Percentiles rank a stretch among this genome's conserved stretches.
phyloP scores from a whole-genome alignment of 2,113 vertebrate genomes.

The Tylochromis polylepis region DNA sequence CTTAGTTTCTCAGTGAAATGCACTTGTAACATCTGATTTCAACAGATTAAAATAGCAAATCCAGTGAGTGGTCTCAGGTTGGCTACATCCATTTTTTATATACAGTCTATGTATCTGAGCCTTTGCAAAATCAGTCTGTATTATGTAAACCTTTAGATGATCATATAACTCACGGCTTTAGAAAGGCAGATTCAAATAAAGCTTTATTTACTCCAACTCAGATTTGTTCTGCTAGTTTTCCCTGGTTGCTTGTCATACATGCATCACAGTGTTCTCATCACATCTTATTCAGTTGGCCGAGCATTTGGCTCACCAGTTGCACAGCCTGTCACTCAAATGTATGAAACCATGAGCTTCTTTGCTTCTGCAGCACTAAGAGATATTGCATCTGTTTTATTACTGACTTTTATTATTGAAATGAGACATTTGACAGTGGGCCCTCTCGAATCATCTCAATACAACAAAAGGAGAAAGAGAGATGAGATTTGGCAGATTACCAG shows the following conservation, averaged over 20 bases:
- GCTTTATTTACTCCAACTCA: background rate
- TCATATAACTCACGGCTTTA: background rate
- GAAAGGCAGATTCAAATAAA: background rate
- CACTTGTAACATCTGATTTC: background rate
- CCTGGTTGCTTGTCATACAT: background rate
- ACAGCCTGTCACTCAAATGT: conserved; percentile 48
- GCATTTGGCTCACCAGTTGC: conserved; percentile 21
- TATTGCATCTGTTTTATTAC: conserved; percentile 61
- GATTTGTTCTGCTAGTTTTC: background rate
- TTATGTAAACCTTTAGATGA: background rate
- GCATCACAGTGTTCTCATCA: conserved; percentile 1
- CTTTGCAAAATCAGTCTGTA: background rate
- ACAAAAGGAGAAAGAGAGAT: conserved; percentile 27
- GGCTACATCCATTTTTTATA: background rate
- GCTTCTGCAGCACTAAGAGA: background rate
- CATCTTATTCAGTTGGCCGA: conserved; percentile 22
- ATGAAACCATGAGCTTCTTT: conserved; percentile 23
- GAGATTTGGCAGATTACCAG: conserved; percentile 53
- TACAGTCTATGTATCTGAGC: background rate
- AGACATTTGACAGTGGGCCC: conserved; percentile 51
- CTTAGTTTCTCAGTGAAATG: background rate
- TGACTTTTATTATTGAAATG: conserved; percentile 71
- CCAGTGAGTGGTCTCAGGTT: background rate
- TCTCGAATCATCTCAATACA: conserved; percentile 4
- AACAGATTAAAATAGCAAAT: background rate